Percentiles rank a stretch among this genome's conserved stretches.
Evolutionary conservation across 2,888 invertebrate genomes (phyloP).

Genomic region (Synergus japonicus): DNA sequence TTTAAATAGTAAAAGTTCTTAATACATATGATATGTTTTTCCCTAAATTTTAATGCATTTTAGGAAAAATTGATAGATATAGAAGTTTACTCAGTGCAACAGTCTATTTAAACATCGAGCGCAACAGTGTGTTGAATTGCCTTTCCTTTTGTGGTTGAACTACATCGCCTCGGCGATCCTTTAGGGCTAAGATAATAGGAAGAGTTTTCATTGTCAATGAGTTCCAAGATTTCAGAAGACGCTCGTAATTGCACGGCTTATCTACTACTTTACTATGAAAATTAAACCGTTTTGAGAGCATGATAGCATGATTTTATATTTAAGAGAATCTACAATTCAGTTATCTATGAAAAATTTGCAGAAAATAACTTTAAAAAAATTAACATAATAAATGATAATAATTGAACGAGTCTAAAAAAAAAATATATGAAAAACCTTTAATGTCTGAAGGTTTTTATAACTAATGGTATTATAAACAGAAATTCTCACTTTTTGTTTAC

Average conservation of each 20-base stretch:
- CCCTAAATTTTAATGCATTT: too few relatives aligned
- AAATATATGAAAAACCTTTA: too few relatives aligned
- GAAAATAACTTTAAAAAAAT: too few relatives aligned
- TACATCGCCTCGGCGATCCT: not conserved
- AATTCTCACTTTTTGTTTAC: not conserved
- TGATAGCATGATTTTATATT: too few relatives aligned
- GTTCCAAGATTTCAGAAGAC: not conserved
- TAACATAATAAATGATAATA: too few relatives aligned
- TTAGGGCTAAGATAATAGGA: not conserved
- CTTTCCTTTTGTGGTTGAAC: not conserved
- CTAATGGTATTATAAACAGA: not conserved
- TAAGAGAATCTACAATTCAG: too few relatives aligned
- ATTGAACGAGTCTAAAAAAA: too few relatives aligned
- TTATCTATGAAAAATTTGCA: too few relatives aligned
- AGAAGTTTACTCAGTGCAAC: not conserved
- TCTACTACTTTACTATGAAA: not conserved
- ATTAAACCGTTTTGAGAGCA: not conserved
- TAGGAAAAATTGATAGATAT: too few relatives aligned
- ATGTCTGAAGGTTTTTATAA: too few relatives aligned
- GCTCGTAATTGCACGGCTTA: slow-evolving; percentile 1
- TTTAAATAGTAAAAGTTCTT: too few relatives aligned
- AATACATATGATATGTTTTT: too few relatives aligned
- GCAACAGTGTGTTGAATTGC: slow-evolving; percentile 2
- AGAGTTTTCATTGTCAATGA: not conserved
- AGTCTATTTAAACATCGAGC: not conserved